Base-by-base conservation (phyloP, 2,797 vertebrate species). In the Crocidura indochinensis region DNA sequence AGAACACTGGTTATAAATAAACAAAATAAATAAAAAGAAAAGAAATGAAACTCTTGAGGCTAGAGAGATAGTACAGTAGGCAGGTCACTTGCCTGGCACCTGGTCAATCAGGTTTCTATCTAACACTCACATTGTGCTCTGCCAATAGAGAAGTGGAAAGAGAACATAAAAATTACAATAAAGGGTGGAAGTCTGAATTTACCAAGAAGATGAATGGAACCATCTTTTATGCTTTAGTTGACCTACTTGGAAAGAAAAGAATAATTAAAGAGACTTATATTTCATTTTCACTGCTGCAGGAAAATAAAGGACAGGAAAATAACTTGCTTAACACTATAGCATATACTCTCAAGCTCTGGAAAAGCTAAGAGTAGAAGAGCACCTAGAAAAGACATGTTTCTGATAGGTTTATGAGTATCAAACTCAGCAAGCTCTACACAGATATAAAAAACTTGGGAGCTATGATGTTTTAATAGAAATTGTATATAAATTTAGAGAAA, bases 261-360 rank as follows among this genome's bases (percentile, higher is more conserved):
- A 7, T 3, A 72, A 38, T 1, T 15, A 60, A 44, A 47, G 14
- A 46, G 6, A 68, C 26, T 24, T 20, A 26, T 14, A 67, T 44
- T 91, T 78, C 24, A 29, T 1, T 78, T 78, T 19, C 11, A 44
- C 10, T 68, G 27, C 11, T 83, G 1, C 19, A 46, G 20, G 14
- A 68, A 73, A 78, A 82, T 17, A 56, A 53, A 67, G 22, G 2
- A 24, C 7, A 14, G 14, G 10, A 1, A 71, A 81, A 67, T 14
- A 24, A 38, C 4, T 64, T 75, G n/a, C 29, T 80, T 72, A 6
- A 46, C 31, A 8, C 29, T 47, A 38, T 82, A 22, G 24, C 7
- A 38, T 56, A 53, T 87, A 10, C 77, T 83, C 73, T 87, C 60
- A 78, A 87, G 73, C 20, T 20, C 38, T 31, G 22, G 38, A 68